These are phyloP conservation scores for Pheosia gnoma DNA, from an alignment of 2,888 invertebrate genomes.

Conservation along the genomic window DNA sequence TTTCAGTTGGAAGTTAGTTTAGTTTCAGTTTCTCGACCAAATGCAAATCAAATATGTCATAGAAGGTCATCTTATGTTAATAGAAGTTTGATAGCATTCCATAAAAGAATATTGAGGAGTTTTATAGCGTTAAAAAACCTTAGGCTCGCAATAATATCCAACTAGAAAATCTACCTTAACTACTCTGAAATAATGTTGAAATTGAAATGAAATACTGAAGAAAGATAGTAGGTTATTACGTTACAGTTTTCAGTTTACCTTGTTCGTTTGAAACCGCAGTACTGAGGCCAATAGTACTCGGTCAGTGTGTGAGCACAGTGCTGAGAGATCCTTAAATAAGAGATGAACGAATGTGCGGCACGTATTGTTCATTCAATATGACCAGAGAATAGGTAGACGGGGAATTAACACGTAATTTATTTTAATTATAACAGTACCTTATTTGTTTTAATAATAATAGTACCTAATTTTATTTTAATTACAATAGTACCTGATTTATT, in stretches of 20 bases:
- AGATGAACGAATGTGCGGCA: background rate
- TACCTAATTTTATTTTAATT: too few relatives aligned
- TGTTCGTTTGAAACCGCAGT: slow-evolving; percentile 3
- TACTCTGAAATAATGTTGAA: background rate
- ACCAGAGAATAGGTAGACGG: background rate
- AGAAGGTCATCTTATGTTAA: too few relatives aligned
- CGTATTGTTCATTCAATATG: background rate
- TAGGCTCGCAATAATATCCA: background rate
- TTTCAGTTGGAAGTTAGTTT: too few relatives aligned
- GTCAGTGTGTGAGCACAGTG: background rate
- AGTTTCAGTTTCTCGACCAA: too few relatives aligned
- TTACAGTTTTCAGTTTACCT: background rate
- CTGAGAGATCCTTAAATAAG: background rate
- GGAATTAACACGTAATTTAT: background rate
- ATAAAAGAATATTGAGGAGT: background rate
- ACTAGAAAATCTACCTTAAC: background rate
- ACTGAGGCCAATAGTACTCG: slow-evolving; percentile 3
- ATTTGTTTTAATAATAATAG: too few relatives aligned
- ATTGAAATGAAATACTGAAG: background rate
- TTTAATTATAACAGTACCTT: too few relatives aligned
- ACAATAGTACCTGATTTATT: too few relatives aligned
- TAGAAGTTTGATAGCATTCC: too few relatives aligned
- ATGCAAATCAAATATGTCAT: too few relatives aligned
- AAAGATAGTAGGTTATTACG: background rate
- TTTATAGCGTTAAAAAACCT: background rate